phyloP scores from a whole-genome alignment of 2,888 invertebrate genomes.

The Drosophila kokeensis region DNA sequence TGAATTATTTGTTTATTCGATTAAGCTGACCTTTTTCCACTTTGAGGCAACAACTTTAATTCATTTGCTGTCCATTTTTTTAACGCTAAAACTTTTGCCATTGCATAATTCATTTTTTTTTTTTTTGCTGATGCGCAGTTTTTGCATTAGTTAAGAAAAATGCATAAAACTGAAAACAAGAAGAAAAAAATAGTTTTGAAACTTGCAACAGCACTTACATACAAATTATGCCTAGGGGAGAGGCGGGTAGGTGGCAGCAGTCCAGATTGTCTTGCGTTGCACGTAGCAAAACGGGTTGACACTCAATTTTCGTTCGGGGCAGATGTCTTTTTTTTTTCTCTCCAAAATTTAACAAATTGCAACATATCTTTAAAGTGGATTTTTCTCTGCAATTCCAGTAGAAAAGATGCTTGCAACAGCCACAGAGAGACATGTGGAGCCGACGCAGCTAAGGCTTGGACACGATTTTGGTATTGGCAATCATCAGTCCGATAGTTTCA shows the following conservation, averaged over 20 bases:
- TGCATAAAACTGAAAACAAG: conserved; percentile 30
- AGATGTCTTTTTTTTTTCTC: background rate
- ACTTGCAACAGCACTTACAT: conserved; percentile 32
- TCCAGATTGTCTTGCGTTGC: conserved; percentile 9
- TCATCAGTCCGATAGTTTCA: conserved; percentile 31
- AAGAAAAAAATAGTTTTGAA: conserved; percentile 21
- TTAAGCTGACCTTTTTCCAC: conserved; percentile 35
- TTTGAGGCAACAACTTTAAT: conserved; percentile 41
- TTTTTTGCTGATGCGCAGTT: conserved; percentile 15
- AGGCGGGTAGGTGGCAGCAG: background rate
- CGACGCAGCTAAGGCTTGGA: conserved; percentile 39
- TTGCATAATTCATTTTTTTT: background rate
- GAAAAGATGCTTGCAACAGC: conserved; percentile 56
- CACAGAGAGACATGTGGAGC: conserved; percentile 31
- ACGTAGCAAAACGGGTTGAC: conserved; percentile 10
- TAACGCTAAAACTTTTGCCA: conserved; percentile 51
- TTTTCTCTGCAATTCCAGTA: conserved; percentile 32
- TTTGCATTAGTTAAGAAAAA: conserved; percentile 64
- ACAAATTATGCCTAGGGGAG: conserved; percentile 20
- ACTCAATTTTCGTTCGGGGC: conserved; percentile 1
- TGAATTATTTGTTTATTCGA: conserved; percentile 52
- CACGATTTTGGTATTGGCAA: conserved; percentile 41
- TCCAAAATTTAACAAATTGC: background rate
- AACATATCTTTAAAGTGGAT: conserved; percentile 2
- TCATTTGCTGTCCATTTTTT: conserved; percentile 39